phyloP scores from a whole-genome alignment of 2,113 vertebrate species.

The Murina feae region DNA sequence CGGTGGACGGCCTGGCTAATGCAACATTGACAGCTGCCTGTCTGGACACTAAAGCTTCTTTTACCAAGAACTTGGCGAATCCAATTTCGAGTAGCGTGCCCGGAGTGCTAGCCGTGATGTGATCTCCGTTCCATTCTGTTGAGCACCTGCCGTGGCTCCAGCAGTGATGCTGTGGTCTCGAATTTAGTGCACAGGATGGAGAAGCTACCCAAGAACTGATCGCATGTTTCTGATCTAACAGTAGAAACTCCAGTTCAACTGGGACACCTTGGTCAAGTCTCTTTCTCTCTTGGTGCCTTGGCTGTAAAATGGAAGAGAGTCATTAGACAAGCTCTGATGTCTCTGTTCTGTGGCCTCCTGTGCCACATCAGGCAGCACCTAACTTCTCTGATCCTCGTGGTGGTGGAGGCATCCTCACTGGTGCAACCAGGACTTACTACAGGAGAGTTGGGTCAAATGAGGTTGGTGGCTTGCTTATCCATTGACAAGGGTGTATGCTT shows the following conservation, averaged over 20 bases:
- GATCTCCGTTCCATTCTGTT: background rate
- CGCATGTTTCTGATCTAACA: background rate
- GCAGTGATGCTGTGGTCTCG: background rate
- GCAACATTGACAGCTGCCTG: background rate
- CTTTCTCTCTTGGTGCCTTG: background rate
- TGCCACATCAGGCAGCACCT: background rate
- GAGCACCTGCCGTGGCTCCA: background rate
- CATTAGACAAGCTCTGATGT: background rate
- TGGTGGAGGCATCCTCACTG: background rate
- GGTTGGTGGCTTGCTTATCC: background rate
- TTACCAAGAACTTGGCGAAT: background rate
- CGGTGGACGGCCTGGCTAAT: background rate
- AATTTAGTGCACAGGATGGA: background rate
- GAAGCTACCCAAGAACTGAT: background rate
- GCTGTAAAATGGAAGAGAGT: background rate
- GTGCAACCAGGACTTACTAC: background rate
- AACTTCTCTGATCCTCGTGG: background rate
- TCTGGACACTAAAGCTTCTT: background rate
- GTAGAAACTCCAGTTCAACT: background rate
- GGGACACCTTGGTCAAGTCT: background rate
- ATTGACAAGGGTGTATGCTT: background rate
- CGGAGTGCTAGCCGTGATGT: background rate
- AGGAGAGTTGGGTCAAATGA: background rate
- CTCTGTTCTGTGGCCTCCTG: background rate
- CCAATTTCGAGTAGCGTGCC: background rate